Conservation (phyloP, 2,113 vertebrate species). For the Stercorarius parasiticus region DNA sequence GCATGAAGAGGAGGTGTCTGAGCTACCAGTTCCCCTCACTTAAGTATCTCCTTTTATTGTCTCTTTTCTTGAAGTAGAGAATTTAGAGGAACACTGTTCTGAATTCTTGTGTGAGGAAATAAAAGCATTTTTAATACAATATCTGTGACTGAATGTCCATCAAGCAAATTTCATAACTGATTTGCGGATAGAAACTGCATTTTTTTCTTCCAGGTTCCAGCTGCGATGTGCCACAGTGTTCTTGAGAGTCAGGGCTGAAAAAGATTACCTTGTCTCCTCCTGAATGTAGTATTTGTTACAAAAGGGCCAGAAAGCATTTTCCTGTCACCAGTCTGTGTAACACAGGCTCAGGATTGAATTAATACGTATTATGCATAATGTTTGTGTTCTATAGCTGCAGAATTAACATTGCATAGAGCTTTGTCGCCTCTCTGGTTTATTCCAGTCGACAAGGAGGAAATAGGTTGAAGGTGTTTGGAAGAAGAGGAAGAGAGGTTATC, state of each 20-base stretch:
- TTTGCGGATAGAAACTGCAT: background rate
- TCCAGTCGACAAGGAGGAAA: background rate
- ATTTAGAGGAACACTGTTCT: background rate
- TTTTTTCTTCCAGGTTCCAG: background rate
- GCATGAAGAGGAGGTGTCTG: background rate
- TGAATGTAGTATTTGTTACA: background rate
- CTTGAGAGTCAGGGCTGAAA: background rate
- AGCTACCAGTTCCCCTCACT: background rate
- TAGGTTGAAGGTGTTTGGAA: background rate
- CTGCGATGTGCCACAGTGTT: background rate
- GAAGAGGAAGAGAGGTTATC: background rate
- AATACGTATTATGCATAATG: fast-evolving
- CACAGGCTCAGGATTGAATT: background rate
- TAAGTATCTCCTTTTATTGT: background rate
- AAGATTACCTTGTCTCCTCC: background rate
- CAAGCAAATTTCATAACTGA: background rate
- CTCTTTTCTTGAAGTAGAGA: background rate
- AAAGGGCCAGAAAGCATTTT: background rate
- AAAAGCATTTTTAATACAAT: background rate
- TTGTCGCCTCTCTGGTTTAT: background rate
- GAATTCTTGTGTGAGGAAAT: background rate
- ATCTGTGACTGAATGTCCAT: background rate
- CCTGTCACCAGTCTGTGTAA: background rate
- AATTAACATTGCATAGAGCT: background rate
- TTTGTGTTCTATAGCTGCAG: background rate